Base-by-base conservation (phyloP, 2,888 invertebrate genomes). In the Cryptus armator region DNA sequence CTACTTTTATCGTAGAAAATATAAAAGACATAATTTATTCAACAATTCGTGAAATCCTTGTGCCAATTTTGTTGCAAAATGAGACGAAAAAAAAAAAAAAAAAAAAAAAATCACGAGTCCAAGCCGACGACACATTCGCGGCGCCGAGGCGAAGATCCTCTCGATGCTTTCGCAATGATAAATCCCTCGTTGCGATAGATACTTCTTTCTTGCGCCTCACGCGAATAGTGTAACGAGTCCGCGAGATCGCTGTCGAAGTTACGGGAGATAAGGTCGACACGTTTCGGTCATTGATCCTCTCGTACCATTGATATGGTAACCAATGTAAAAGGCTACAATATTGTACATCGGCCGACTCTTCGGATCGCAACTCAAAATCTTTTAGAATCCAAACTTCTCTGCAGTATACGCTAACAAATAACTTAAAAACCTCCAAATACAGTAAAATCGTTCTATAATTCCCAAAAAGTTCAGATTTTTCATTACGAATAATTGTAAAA, bases 1-100 rank as follows among this genome's bases (percentile, higher is more conserved):
- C 37, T 9, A 37, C 37, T 37, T 37, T 37, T 37, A 9, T 37
- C 37, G 37, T 37, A 37, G 70, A 16, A 24, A 70, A 70, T 24
- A 68, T 29, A 4, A 14, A 53, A 9, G 53, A 53, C 37, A 19
- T 32, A 16, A 71, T 43, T 71, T 56, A 43, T 71, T 71, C 43
- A 14, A 16, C 71, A 66, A 81, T 44, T 24, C 78, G 53, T 71
- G 70, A 79, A 83, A 88, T 88, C 88, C 89, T 89, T 88, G 88
- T 86, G 85, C 88, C 76, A 87, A 66, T 88, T 88, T 67, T 77
- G 71, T 71, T 70, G 67, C 16, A 48, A 68, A 62, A 48, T 48
- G 24, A n/a, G n/a, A 48, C 0, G 10, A 51, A 82, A 82, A 87
- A 81, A 86, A 87, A 77, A 48, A 48, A 10, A 19, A 51, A 82